phyloP scores from a whole-genome alignment of 2,113 vertebrate genomes.

The Pithys albifrons region DNA sequence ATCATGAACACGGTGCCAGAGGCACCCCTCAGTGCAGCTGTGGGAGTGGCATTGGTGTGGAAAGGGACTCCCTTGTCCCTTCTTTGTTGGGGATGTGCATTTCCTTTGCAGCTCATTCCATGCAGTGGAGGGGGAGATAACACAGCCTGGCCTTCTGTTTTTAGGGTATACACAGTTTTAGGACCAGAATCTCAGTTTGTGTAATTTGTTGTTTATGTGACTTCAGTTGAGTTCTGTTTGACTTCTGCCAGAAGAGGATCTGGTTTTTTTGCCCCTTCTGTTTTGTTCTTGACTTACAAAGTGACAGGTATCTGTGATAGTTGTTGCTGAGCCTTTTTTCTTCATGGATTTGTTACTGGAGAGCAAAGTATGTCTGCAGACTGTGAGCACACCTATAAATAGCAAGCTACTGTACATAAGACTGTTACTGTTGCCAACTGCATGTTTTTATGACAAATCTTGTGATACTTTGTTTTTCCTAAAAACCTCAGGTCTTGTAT shows the following conservation, averaged over 20 bases:
- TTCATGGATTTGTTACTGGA: slow-evolving; percentile 22
- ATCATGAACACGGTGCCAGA: fast-evolving
- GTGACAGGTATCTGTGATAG: background rate
- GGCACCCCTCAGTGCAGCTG: background rate
- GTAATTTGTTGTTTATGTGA: background rate
- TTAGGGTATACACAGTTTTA: background rate
- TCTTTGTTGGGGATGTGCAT: background rate
- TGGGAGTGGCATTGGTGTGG: background rate
- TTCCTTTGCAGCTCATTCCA: background rate
- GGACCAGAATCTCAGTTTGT: background rate
- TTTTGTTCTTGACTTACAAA: background rate
- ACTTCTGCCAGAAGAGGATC: background rate
- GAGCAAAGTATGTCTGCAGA: slow-evolving; percentile 27
- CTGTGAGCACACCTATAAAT: slow-evolving; percentile 25
- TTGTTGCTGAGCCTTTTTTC: background rate
- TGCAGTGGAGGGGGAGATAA: background rate
- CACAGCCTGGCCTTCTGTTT: background rate
- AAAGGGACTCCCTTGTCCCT: background rate
- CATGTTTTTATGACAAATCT: slow-evolving; percentile 44
- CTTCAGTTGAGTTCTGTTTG: background rate
- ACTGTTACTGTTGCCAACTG: background rate
- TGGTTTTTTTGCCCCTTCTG: background rate
- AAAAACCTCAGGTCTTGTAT: slow-evolving; percentile 51
- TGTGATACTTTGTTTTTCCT: slow-evolving; percentile 61
- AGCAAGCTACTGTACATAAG: slow-evolving; percentile 12